A percentile compares a stretch with the other conserved stretches of the same genome.
Evolutionary conservation across 1,140 invertebrate genomes (phyloP).

Genomic region (Nephotettix cincticeps): DNA sequence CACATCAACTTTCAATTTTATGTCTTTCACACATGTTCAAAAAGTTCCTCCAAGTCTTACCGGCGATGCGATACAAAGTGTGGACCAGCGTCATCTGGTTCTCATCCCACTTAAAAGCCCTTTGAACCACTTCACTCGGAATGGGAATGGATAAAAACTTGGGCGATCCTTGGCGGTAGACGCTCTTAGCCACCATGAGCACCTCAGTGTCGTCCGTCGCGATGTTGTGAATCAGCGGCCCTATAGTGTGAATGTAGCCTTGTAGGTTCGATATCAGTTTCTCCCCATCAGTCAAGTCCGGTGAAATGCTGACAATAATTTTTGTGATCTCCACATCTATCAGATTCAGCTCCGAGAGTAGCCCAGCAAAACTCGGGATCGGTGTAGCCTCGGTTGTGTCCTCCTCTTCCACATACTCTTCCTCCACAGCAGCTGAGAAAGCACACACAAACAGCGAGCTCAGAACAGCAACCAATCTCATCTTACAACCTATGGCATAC

Average conservation of each 20-base stretch:
- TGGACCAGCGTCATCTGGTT: neutral
- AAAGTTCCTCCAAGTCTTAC: neutral
- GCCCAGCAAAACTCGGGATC: neutral
- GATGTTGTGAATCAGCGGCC: neutral
- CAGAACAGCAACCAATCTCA: neutral
- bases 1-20: too few relatives aligned
- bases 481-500: too few relatives aligned
- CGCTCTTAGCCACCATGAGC: neutral
- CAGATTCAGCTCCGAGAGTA: neutral
- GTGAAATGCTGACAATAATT: neutral
- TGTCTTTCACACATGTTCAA: conserved; percentile 2
- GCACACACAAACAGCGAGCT: neutral
- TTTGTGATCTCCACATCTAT: neutral
- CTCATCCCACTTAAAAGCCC: neutral
- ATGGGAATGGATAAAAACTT: neutral
- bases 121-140: neutral
- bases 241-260: neutral
- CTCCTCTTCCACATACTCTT: neutral
- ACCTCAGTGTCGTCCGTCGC: neutral
- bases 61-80: neutral
- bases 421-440: neutral
- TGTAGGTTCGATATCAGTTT: neutral
- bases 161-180: neutral
- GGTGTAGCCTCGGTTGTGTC: neutral
- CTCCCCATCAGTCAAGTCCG: neutral